phyloP scores from a whole-genome alignment of 2,113 vertebrate genomes.

The Neotoma lepida region DNA sequence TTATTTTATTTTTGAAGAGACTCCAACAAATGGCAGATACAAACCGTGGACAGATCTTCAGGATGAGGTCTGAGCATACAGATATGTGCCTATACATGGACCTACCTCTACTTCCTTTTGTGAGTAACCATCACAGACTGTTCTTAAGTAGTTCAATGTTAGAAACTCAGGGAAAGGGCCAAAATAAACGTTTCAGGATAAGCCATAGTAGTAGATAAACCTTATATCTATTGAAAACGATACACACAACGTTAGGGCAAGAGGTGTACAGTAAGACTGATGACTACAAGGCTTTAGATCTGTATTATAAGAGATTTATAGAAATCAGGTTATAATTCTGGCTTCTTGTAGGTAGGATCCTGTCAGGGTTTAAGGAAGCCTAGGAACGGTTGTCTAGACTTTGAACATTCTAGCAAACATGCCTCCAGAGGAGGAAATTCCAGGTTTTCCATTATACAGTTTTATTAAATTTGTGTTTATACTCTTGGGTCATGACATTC shows the following conservation, averaged over 20 bases:
- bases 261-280: neutral
- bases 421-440: neutral
- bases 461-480: neutral
- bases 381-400: neutral
- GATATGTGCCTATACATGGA: neutral
- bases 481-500: neutral
- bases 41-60: neutral
- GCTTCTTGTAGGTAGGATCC: neutral
- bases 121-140: neutral
- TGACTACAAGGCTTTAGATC: neutral
- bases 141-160: neutral
- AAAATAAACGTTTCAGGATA: neutral
- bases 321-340: neutral
- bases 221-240: neutral
- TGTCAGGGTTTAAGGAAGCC: neutral
- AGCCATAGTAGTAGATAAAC: neutral
- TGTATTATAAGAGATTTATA: neutral
- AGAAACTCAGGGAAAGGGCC: neutral
- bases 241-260: neutral
- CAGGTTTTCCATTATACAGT: neutral
- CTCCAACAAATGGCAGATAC: neutral
- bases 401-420: neutral
- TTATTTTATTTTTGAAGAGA: neutral
- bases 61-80: neutral
- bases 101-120: neutral